These are phyloP conservation scores for Trachythela sp. DNA, from an alignment of 64 coral and sea anemone species.

Conservation along the genomic window DNA sequence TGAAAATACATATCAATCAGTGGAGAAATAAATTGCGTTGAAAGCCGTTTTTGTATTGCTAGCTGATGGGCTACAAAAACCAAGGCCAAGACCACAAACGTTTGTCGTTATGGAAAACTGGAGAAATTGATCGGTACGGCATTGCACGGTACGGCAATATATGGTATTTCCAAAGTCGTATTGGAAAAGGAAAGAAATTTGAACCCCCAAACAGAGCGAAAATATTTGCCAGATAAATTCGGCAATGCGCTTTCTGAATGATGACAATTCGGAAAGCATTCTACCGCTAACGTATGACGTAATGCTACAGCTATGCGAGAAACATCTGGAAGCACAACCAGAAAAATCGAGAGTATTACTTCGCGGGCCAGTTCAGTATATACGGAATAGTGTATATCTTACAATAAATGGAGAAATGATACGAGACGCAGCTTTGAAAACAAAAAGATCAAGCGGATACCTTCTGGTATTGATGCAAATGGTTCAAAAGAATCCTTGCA, in stretches of 20 bases:
- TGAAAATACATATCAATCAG: slow-evolving; percentile 36
- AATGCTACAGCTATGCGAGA: slow-evolving; percentile 11
- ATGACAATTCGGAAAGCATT: slow-evolving; percentile 27
- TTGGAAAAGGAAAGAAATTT: not conserved
- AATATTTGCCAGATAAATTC: slow-evolving; percentile 22
- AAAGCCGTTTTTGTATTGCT: slow-evolving; percentile 33
- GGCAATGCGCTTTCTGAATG: not conserved
- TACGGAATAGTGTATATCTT: not conserved
- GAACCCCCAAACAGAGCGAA: too few relatives aligned
- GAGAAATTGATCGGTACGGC: too few relatives aligned
- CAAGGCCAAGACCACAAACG: not conserved
- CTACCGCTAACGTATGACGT: slow-evolving; percentile 23
- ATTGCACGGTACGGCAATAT: too few relatives aligned
- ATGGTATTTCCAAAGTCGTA: not conserved
- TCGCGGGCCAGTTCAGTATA: slow-evolving; percentile 6
- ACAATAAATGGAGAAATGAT: too few relatives aligned
- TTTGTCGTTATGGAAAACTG: not conserved
- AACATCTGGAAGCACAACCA: slow-evolving; percentile 40
- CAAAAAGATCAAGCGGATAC: slow-evolving; percentile 20
- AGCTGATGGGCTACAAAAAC: slow-evolving; percentile 46
- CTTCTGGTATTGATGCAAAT: slow-evolving; percentile 43
- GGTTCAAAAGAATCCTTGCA: slow-evolving; percentile 46
- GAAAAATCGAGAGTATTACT: not conserved
- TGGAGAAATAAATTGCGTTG: slow-evolving; percentile 36
- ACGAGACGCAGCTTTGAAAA: slow-evolving; percentile 33